phyloP scores from a whole-genome alignment of 1,140 invertebrate species.

The Drusus annulatus region DNA sequence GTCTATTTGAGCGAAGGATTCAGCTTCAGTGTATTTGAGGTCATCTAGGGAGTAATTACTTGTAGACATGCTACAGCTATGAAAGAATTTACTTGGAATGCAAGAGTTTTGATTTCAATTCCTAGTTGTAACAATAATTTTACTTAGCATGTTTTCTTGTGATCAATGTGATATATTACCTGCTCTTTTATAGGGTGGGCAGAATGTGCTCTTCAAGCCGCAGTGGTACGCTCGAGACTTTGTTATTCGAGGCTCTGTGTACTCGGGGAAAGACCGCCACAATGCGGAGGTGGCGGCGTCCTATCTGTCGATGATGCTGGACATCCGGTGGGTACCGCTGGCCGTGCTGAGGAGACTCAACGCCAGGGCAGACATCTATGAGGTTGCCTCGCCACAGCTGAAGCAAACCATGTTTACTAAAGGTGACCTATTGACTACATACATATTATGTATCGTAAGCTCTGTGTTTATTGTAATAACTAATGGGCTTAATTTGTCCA shows the following conservation, averaged over 20 bases:
- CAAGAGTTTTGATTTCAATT: too few species aligned
- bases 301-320: conserved; percentile 86
- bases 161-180: too few species aligned
- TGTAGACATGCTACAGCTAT: too few species aligned
- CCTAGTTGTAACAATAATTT: too few species aligned
- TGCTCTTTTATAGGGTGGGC: conserved; percentile 73
- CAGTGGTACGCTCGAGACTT: conserved; percentile 86
- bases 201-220: conserved; percentile 91
- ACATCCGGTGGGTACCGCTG: conserved; percentile 84
- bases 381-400: conserved; percentile 78
- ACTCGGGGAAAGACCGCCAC: conserved; percentile 91
- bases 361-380: conserved; percentile 81
- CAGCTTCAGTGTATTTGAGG: too few species aligned
- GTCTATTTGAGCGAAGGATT: too few species aligned
- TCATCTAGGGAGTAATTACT: too few species aligned
- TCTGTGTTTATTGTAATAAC: too few species aligned
- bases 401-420: conserved; percentile 73
- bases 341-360: conserved; percentile 85
- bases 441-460: too few species aligned
- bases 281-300: conserved; percentile 97
- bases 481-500: conserved; percentile 44
- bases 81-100: too few species aligned
- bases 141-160: too few species aligned
- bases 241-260: conserved; percentile 85
- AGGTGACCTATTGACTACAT: conserved; percentile 60